Evolutionary conservation across 2,888 invertebrate species (phyloP).

Genomic region (Alsophila aescularia): DNA sequence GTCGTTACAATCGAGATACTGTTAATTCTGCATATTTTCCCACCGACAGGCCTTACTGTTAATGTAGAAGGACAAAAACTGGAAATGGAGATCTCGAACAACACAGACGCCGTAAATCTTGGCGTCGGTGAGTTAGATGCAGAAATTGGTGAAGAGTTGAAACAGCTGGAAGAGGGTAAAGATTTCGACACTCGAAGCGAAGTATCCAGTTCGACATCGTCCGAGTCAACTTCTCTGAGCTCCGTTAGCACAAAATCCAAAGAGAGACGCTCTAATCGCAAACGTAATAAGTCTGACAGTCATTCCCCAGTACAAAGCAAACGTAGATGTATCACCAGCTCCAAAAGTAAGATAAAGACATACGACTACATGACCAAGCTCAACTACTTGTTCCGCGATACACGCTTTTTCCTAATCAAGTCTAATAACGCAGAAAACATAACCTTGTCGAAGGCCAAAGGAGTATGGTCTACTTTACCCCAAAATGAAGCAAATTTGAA

Average conservation of each 20-base stretch:
- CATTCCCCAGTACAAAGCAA: constrained; percentile 71
- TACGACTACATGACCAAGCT: constrained; percentile 95
- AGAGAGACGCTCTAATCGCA: constrained; percentile 83
- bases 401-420: constrained; percentile 98
- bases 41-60: constrained; percentile 18
- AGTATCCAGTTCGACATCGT: constrained; percentile 92
- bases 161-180: constrained; percentile 89
- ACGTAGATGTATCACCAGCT: constrained; percentile 62
- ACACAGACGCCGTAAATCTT: constrained; percentile 86
- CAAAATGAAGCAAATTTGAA: constrained; percentile 98
- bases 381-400: constrained; percentile 97
- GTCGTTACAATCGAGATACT: neutral
- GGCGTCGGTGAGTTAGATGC: constrained; percentile 87
- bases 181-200: constrained; percentile 94
- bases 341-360: constrained; percentile 83
- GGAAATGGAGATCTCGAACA: constrained; percentile 81
- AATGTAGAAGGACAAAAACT: constrained; percentile 16
- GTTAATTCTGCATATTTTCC: neutral
- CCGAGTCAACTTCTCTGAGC: constrained; percentile 89
- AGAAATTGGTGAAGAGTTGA: constrained; percentile 92
- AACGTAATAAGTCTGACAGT: constrained; percentile 78
- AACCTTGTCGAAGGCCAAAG: constrained; percentile 96
- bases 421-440: constrained; percentile 99
- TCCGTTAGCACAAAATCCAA: constrained; percentile 89
- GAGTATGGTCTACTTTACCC: constrained; percentile 98